phyloP scores from a whole-genome alignment of 1,140 invertebrate genomes.

The Leptopilina clavipes region DNA sequence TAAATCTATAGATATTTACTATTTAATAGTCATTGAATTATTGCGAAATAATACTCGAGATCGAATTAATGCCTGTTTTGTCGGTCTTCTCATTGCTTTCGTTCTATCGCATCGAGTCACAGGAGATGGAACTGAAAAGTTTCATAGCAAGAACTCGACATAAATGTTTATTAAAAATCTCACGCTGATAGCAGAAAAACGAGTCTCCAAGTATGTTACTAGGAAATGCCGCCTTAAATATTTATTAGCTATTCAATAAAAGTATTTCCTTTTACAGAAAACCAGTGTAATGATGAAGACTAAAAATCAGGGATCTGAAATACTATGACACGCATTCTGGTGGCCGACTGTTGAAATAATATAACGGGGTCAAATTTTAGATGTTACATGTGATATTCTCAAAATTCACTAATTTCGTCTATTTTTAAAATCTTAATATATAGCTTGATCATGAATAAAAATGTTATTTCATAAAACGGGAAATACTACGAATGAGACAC shows the following conservation, averaged over 20 bases:
- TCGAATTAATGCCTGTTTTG: not conserved
- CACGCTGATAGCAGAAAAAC: not conserved
- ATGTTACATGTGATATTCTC: too few species aligned
- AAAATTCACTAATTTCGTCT: too few species aligned
- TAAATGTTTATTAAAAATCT: conserved; percentile 11
- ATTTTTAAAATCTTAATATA: too few species aligned
- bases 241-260: not conserved
- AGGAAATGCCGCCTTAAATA: conserved; percentile 13
- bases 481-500: too few species aligned
- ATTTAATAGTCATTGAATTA: too few species aligned
- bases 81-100: conserved; percentile 2
- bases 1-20: too few species aligned
- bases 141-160: not conserved
- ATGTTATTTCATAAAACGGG: too few species aligned
- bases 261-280: not conserved
- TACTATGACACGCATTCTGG: too few species aligned
- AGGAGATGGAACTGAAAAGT: not conserved
- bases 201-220: conserved; percentile 2
- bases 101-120: not conserved
- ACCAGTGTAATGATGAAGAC: not conserved
- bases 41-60: not conserved
- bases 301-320: too few species aligned
- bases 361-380: too few species aligned
- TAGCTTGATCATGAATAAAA: too few species aligned
- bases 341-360: too few species aligned